A percentile compares a stretch with the other conserved stretches of the same genome.
Evolutionary conservation across 2,888 invertebrate genomes (phyloP).

Genomic region (Ethmia dodecea): DNA sequence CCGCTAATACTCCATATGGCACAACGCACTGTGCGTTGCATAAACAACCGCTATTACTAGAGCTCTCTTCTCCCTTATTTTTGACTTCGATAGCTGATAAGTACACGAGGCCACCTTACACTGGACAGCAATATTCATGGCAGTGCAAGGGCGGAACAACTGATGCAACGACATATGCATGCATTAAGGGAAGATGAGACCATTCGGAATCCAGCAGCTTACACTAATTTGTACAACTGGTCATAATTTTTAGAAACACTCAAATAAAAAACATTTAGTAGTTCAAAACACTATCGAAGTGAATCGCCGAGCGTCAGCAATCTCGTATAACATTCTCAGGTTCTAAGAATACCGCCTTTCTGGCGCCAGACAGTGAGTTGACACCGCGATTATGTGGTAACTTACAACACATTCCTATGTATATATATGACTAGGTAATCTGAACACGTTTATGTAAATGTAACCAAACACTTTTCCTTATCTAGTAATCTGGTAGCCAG

Average conservation of each 20-base stretch:
- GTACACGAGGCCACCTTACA: constrained; percentile 26
- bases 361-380: constrained; percentile 64
- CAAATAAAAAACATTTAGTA: neutral
- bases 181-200: constrained; percentile 71
- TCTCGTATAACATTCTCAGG: constrained; percentile 29
- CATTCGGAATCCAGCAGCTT: constrained; percentile 54
- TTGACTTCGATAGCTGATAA: constrained; percentile 4
- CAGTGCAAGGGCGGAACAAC: constrained; percentile 57
- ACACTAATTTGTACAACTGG: constrained; percentile 64
- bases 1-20: constrained; percentile 75
- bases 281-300: constrained; percentile 4
- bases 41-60: constrained; percentile 46
- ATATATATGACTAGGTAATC: constrained; percentile 2
- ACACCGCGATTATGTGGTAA: constrained; percentile 32
- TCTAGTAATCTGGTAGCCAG: too few relatives aligned
- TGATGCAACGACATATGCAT: constrained; percentile 73
- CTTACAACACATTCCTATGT: constrained; percentile 15
- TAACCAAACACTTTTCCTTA: too few relatives aligned
- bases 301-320: constrained; percentile 4
- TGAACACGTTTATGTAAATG: too few relatives aligned
- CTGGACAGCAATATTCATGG: constrained; percentile 50
- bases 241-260: constrained; percentile 11
- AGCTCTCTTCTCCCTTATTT: constrained; percentile 20
- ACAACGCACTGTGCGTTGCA: constrained; percentile 52
- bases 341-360: constrained; percentile 50